Base-by-base conservation (phyloP, 2,888 invertebrate species). In the Ophion ventricosus region DNA sequence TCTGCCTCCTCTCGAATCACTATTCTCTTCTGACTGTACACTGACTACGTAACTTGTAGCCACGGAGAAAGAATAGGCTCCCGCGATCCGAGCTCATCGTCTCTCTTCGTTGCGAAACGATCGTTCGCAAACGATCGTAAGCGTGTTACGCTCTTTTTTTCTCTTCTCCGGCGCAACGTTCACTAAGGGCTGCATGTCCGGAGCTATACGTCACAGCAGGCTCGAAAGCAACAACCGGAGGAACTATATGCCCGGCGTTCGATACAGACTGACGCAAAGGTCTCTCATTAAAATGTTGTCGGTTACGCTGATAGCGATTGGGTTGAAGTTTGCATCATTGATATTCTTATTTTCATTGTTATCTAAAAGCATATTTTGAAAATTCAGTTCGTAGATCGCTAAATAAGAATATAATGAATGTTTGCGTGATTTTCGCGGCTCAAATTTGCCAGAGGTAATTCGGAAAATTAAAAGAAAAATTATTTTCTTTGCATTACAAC, bases 11-110 rank as follows among this genome's bases (percentile, higher is more conserved):
- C 66, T 81, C 82, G 82, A 85, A 85, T 85, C 76, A 74, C 82
- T 77, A 82, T 85, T 85, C 82, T 82, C 80, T 76, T 61, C 23
- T 69, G 67, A 56, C 76, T 77, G 72, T 78, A 66, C 72, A 64
- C 85, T 59, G 80, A 76, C 82, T 77, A 54, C 76, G 85, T 85
- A 77, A 80, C 82, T 77, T 69, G 82, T 80, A 76, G 80, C 74
- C 35, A 54, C 3, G 66, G 70, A 64, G 67, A 80, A 75, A 83
- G 66, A 80, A 85, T 75, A 83, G 82, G 77, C 83, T 61, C 72
- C 72, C 26, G 75, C 78, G 79, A 85, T 81, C 66, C 69, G 77
- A 79, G 66, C 85, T 80, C 82, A 78, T 86, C 86, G 35, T 64
- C 64, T 57, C 80, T 85, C 78, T 67, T 56, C 20, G 20, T 26